These are phyloP conservation scores for Entelurus aequoreus DNA, from an alignment of 2,113 vertebrate genomes.

Conservation along the genomic window DNA sequence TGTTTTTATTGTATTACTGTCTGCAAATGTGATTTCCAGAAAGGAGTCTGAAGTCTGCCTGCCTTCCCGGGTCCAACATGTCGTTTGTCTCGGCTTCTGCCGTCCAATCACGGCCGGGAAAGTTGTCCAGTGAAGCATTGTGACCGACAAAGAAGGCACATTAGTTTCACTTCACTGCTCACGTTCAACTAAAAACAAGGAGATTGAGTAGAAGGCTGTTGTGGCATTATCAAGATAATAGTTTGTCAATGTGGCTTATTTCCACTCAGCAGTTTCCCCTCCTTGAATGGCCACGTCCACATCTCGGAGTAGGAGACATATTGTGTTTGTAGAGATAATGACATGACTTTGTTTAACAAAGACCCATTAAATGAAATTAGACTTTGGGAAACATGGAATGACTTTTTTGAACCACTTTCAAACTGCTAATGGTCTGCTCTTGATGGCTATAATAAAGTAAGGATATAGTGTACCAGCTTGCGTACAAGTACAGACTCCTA, in stretches of 20 bases:
- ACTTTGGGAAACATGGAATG: neutral
- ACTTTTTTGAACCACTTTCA: neutral
- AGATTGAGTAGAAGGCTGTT: neutral
- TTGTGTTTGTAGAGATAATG: neutral
- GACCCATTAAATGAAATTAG: slow-evolving; percentile 1
- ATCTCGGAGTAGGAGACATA: slow-evolving; percentile 26
- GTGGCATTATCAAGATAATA: neutral
- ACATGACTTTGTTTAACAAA: neutral
- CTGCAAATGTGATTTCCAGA: neutral
- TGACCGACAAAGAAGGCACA: slow-evolving; percentile 28
- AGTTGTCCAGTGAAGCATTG: slow-evolving; percentile 42
- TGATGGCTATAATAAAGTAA: neutral
- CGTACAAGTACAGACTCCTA: too few species aligned
- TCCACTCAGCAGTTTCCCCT: slow-evolving; percentile 49
- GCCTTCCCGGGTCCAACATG: neutral
- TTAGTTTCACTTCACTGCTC: slow-evolving; percentile 13
- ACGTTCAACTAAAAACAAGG: neutral
- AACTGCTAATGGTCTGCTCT: neutral
- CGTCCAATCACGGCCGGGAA: slow-evolving; percentile 12
- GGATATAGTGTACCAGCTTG: neutral
- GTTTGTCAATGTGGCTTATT: too few species aligned
- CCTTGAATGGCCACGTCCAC: slow-evolving; percentile 46
- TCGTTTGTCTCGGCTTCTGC: neutral
- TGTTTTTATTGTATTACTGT: neutral
- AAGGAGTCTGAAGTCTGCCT: neutral